Evolutionary conservation across 2,888 invertebrate genomes (phyloP).

Genomic region (Coelopa pilipes): DNA sequence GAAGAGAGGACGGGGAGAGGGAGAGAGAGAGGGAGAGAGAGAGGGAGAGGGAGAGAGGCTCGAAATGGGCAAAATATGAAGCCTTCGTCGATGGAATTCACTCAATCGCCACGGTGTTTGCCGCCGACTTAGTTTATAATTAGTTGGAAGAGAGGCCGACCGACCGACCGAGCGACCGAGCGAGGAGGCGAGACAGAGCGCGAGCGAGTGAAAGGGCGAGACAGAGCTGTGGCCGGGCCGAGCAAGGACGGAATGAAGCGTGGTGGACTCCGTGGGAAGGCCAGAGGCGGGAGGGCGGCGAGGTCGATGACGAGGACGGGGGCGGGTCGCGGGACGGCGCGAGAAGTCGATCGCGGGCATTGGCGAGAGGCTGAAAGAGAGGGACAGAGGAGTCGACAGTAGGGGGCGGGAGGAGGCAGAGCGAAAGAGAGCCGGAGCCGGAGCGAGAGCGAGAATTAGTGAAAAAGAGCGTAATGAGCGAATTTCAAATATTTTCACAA

Average conservation of each 20-base stretch:
- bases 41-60: not conserved
- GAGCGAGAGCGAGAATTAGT: not conserved
- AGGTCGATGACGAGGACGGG: no score
- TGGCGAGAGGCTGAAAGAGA: no score
- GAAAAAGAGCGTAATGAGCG: conserved; percentile 29
- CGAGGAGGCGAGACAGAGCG: not conserved
- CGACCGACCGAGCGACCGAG: not conserved
- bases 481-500: conserved; percentile 46
- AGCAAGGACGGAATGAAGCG: not conserved
- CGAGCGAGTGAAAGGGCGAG: not conserved
- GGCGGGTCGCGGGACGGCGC: no score
- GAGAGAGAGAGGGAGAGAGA: not conserved
- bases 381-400: not conserved
- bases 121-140: conserved; percentile 30
- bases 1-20: not conserved
- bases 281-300: no score
- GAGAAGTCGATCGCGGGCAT: no score
- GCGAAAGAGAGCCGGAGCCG: not conserved
- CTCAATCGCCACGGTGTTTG: not conserved
- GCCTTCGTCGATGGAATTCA: conserved; percentile 6
- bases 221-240: not conserved
- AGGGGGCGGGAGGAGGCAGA: not conserved
- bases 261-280: no score
- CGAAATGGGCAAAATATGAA: conserved; percentile 12
- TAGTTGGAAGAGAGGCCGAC: not conserved